Evolutionary conservation across 2,888 invertebrate species (phyloP).

Genomic region (Campoplex capitator): DNA sequence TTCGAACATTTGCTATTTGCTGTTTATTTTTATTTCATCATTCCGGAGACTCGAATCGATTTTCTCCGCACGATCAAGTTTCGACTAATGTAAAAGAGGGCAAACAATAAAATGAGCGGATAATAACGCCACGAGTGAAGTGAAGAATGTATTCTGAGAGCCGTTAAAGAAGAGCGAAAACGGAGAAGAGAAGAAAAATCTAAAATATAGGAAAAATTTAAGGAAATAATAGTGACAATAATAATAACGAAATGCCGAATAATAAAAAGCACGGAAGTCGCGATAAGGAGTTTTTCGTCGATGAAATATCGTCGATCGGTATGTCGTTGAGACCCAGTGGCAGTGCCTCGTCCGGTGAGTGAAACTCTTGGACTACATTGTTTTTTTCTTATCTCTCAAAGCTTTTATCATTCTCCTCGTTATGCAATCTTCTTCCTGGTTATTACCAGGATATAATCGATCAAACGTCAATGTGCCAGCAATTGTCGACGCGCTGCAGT

Average conservation of each 20-base stretch:
- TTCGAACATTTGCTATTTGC: constrained; percentile 6
- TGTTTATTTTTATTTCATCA: constrained; percentile 28
- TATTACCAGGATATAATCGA: too few relatives aligned
- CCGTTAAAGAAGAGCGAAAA: constrained; percentile 37
- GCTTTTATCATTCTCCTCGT: neutral
- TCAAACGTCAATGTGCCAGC: too few relatives aligned
- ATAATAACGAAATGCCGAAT: constrained; percentile 77
- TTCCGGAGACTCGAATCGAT: constrained; percentile 31
- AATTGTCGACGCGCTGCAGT: too few relatives aligned
- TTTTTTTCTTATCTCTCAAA: neutral
- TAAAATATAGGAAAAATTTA: constrained; percentile 3
- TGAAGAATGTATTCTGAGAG: constrained; percentile 50
- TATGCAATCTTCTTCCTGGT: too few relatives aligned
- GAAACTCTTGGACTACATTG: constrained; percentile 5
- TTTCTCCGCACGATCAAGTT: constrained; percentile 18
- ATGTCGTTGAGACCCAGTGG: constrained; percentile 91
- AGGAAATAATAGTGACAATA: constrained; percentile 57
- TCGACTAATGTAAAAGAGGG: neutral
- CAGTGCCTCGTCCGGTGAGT: constrained; percentile 91
- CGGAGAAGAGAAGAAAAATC: neutral
- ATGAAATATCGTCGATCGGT: constrained; percentile 93
- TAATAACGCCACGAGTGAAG: constrained; percentile 14
- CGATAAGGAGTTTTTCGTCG: constrained; percentile 81
- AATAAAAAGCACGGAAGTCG: constrained; percentile 80
- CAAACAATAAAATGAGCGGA: constrained; percentile 3